These are phyloP conservation scores for Poecile montanus DNA, from an alignment of 2,797 vertebrate species.

Conservation along the genomic window DNA sequence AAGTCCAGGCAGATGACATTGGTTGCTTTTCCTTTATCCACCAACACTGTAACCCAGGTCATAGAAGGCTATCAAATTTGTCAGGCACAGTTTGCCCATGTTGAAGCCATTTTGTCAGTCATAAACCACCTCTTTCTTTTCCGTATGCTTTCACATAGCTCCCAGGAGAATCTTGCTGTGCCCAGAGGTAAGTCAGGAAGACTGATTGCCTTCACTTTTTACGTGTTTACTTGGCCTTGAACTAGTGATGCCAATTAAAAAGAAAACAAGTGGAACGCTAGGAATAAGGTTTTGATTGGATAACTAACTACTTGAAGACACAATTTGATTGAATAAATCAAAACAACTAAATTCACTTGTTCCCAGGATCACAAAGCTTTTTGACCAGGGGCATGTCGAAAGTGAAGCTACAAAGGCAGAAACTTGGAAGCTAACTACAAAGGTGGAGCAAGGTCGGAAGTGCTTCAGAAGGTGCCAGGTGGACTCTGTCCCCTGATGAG, in stretches of 20 bases:
- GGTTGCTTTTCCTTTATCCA: neutral
- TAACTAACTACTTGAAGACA: neutral
- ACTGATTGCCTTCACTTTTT: neutral
- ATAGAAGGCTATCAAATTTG: neutral
- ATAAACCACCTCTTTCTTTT: neutral
- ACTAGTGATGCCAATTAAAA: neutral
- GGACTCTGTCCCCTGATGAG: neutral
- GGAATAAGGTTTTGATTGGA: neutral
- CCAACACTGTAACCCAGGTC: rapidly evolving
- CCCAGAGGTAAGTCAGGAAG: neutral
- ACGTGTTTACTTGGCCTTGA: neutral
- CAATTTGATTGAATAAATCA: neutral
- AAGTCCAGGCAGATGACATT: neutral
- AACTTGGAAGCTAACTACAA: neutral
- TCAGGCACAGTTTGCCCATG: neutral
- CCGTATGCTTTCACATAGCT: neutral
- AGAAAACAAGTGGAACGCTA: neutral
- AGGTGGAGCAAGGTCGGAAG: neutral
- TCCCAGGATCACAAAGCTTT: neutral
- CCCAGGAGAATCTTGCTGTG: neutral
- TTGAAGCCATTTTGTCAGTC: neutral
- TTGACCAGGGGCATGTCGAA: neutral
- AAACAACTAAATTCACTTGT: neutral
- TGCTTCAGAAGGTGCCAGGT: neutral
- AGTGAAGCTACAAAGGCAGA: neutral